Percentiles rank a stretch among this genome's conserved stretches.
Conservation (phyloP, 1,140 invertebrate genomes). For the Dendrolimus punctatus region DNA sequence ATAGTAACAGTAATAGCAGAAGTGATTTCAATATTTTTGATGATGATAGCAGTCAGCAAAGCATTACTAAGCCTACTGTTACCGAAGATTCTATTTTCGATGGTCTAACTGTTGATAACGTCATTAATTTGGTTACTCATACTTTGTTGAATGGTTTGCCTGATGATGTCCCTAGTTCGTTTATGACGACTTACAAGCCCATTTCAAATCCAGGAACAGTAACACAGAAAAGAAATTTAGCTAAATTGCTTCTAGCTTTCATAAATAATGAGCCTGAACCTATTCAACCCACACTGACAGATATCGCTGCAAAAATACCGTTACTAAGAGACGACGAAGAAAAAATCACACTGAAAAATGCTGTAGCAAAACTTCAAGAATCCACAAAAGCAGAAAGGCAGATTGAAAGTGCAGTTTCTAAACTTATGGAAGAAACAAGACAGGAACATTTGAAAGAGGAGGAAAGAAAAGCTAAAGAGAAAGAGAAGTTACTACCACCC, state of each 20-base stretch:
- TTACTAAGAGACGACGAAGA: slow-evolving; percentile 63
- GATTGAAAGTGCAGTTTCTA: slow-evolving; percentile 56
- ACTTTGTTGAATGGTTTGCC: slow-evolving; percentile 83
- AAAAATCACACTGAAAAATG: slow-evolving; percentile 62
- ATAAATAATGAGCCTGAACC: slow-evolving; percentile 50
- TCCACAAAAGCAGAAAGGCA: slow-evolving; percentile 54
- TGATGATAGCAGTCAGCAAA: slow-evolving; percentile 44
- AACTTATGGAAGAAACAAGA: slow-evolving; percentile 64
- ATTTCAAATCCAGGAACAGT: slow-evolving; percentile 88
- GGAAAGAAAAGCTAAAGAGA: slow-evolving; percentile 73
- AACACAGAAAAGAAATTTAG: slow-evolving; percentile 51
- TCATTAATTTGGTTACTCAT: slow-evolving; percentile 80
- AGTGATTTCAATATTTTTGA: slow-evolving; percentile 61
- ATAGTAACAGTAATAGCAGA: slow-evolving; percentile 54
- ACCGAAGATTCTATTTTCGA: slow-evolving; percentile 78
- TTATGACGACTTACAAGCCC: slow-evolving; percentile 92
- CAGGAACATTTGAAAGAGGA: slow-evolving; percentile 64
- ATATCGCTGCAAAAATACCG: slow-evolving; percentile 48
- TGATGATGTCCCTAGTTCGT: slow-evolving; percentile 86
- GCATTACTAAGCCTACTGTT: slow-evolving; percentile 28
- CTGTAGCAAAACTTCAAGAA: slow-evolving; percentile 64
- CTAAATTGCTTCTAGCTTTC: slow-evolving; percentile 51
- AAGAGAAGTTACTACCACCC: slow-evolving; percentile 72
- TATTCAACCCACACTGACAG: slow-evolving; percentile 17
- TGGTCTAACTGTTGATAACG: slow-evolving; percentile 78